Evolutionary conservation across 1,140 invertebrate genomes (phyloP).

Genomic region (Thaumatotibia leucotreta): DNA sequence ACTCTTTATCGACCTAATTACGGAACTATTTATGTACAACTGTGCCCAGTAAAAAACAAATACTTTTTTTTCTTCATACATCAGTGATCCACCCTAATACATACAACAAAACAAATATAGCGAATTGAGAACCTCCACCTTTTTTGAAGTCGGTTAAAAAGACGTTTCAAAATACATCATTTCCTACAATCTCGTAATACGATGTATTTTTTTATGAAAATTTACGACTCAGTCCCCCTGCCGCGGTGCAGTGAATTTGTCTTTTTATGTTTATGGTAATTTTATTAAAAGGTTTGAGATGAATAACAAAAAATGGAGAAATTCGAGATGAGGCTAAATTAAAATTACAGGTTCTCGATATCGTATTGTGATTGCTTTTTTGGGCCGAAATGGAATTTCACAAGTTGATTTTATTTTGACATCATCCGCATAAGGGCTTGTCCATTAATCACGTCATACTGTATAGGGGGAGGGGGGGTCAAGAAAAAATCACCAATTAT

Average conservation of each 20-base stretch:
- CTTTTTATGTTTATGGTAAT: conserved; percentile 13
- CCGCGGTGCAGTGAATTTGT: conserved; percentile 7
- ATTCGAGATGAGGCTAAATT: neutral
- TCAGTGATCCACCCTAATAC: no score
- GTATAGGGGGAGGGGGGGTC: no score
- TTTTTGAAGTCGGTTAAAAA: neutral
- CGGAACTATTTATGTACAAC: no score
- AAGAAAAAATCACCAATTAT: no score
- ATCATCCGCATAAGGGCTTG: no score
- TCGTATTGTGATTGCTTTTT: neutral
- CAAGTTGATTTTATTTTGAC: no score
- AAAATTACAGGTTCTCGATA: neutral
- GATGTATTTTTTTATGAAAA: conserved; percentile 2
- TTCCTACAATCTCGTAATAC: neutral
- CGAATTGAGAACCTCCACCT: no score
- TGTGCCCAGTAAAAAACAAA: no score
- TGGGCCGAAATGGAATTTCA: neutral
- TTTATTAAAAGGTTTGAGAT: conserved; percentile 14
- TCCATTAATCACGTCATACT: no score
- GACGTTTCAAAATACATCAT: neutral
- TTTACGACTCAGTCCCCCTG: neutral
- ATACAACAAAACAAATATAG: no score
- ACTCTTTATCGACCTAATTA: no score
- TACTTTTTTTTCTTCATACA: no score
- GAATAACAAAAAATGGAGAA: conserved; percentile 3